These are phyloP conservation scores for Oriolus oriolus DNA, from an alignment of 2,113 vertebrate genomes.

Conservation along the genomic window DNA sequence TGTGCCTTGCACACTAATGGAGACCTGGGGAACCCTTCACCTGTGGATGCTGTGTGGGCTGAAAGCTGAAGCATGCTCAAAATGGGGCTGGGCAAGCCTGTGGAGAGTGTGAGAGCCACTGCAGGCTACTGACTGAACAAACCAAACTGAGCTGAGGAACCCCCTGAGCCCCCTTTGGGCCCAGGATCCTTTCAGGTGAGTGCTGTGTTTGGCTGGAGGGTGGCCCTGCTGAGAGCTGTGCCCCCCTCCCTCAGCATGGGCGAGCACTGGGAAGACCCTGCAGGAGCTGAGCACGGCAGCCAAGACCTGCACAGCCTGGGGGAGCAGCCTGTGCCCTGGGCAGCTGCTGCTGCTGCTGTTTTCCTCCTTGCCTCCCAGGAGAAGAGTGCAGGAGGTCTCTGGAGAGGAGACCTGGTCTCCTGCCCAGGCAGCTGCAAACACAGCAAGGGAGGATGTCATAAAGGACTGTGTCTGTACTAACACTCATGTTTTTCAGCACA, in stretches of 20 bases:
- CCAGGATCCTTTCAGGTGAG: background rate
- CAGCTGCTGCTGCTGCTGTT: background rate
- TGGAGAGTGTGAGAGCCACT: background rate
- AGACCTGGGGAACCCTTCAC: background rate
- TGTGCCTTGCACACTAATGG: background rate
- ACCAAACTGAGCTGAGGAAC: background rate
- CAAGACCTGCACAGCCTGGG: accelerated
- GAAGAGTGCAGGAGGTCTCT: background rate
- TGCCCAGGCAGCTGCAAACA: background rate
- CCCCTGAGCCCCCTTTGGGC: background rate
- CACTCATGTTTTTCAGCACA: background rate
- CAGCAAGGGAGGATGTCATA: background rate
- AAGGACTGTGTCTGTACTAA: background rate
- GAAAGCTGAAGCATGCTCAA: background rate
- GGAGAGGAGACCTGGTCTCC: background rate
- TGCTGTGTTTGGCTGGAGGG: background rate
- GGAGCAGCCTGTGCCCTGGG: background rate
- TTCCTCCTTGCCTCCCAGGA: background rate
- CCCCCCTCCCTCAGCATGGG: background rate
- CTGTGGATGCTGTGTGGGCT: accelerated
- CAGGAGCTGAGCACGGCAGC: background rate
- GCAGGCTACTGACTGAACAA: background rate
- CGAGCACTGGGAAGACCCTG: accelerated
- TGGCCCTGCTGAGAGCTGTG: background rate
- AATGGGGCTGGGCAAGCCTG: background rate